Conservation (phyloP, 1,140 invertebrate species). For the Lasioglossum albipes region DNA sequence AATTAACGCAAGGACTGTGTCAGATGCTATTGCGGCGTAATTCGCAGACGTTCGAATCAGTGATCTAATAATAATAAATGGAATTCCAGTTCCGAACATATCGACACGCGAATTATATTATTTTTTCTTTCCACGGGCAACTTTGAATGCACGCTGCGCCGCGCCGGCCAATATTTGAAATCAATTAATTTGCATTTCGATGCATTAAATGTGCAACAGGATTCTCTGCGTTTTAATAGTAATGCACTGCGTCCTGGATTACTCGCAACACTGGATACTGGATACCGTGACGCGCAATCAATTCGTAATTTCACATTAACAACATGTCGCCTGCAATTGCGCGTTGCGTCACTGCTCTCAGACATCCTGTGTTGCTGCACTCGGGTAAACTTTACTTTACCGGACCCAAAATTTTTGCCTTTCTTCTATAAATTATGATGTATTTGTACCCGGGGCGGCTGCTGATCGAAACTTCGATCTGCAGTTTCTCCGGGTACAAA, state of each 20-base stretch:
- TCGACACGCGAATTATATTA: neutral
- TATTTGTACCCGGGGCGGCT: too few species aligned
- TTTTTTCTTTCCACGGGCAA: neutral
- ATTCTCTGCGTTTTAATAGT: neutral
- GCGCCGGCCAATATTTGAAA: neutral
- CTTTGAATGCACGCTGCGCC: too few species aligned
- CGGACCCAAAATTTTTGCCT: too few species aligned
- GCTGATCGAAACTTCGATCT: too few species aligned
- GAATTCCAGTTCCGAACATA: neutral
- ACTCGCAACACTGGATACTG: neutral
- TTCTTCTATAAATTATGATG: too few species aligned
- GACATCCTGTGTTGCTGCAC: slow-evolving; percentile 8
- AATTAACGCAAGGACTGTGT: slow-evolving; percentile 37
- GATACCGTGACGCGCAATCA: slow-evolving; percentile 1
- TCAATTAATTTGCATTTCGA: slow-evolving; percentile 9
- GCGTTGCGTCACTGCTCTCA: neutral
- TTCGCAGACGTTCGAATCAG: slow-evolving; percentile 6
- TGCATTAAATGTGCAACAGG: neutral
- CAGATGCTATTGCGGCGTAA: slow-evolving; percentile 23
- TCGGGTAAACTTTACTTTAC: too few species aligned
- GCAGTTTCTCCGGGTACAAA: too few species aligned
- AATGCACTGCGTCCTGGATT: neutral
- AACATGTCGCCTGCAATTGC: slow-evolving; percentile 26
- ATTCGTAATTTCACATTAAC: slow-evolving; percentile 16
- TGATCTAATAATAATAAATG: slow-evolving; percentile 2